Base-by-base conservation (phyloP, 2,113 vertebrate genomes). In the Nestor notabilis region DNA sequence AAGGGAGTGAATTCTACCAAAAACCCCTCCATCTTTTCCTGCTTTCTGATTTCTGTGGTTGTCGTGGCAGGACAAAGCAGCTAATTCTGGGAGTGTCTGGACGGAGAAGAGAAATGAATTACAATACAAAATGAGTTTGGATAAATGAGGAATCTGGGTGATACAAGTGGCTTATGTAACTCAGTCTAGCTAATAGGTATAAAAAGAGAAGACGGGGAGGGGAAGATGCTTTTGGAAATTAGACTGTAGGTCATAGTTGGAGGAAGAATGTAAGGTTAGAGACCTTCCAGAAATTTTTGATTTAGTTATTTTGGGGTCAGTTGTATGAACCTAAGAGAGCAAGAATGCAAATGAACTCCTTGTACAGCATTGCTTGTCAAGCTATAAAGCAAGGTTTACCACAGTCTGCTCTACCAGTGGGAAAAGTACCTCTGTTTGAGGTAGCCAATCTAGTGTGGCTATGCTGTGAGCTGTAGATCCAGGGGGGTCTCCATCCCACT, bases 111-210 rank as follows among this genome's bases (percentile, higher is more conserved):
- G 76, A 77, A 94, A 65, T 53, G 76, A 90, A 66, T 74, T 87
- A 56, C 3, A 18, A 61, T 68, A 70, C 79, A 81, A 75, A 95
- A 90, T 71, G 55, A 50, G 83, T 94, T 60, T 86, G 71, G 82
- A 90, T 90, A 93, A 94, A 75, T 75, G 69, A 89, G 93, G 86
- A 95, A 87, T 95, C 80, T 94, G 95, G 93, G 91, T 95, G 89
- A 93, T 81, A 89, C 39, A 82, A 95, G 63, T 64, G 83, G 69
- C 94, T 91, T 94, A 92, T 84, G 35, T 94, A 97, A 89, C 82
- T 68, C 81, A 78, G 53, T 90, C 85, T 94, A 94, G 94, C 81
- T 91, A 96, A 86, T 60, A 86, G 68, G 47, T 84, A 78, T 82
- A 83, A 89, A 89, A 90, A 91, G 84, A 77, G 55, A 86, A 89